These are phyloP conservation scores for Dyspetes luteomarginatus DNA, from an alignment of 2,888 invertebrate species.

Conservation along the genomic window DNA sequence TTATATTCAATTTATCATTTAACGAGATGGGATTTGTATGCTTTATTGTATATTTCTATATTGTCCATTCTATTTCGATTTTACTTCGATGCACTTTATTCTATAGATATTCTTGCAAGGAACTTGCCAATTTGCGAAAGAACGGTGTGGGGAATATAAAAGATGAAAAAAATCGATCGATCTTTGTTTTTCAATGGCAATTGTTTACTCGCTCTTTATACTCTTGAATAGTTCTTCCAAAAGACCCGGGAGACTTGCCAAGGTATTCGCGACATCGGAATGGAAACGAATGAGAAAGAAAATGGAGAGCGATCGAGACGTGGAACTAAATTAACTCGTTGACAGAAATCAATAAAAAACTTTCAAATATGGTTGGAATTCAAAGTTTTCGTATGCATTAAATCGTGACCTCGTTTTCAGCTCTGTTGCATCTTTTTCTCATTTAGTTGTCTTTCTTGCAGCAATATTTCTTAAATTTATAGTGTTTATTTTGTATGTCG, in stretches of 20 bases:
- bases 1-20: conserved; percentile 33
- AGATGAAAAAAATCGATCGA: conserved; percentile 13
- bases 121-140: conserved; percentile 1
- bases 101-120: not conserved
- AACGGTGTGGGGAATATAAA: not conserved
- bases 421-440: not conserved
- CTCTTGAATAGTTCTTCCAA: conserved; percentile 14
- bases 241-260: conserved; percentile 14
- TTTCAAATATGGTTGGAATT: conserved; percentile 25
- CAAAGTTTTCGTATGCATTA: conserved; percentile 11
- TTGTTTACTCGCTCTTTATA: conserved; percentile 25
- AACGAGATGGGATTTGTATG: conserved; percentile 20
- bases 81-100: conserved; percentile 23
- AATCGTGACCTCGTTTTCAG: conserved; percentile 7
- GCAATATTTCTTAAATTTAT: not conserved
- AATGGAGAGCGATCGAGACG: not conserved
- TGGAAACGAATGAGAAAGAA: not conserved
- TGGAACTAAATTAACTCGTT: conserved; percentile 13
- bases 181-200: conserved; percentile 21
- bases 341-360: conserved; percentile 23
- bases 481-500: no score
- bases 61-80: not conserved
- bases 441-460: not conserved
- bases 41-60: not conserved
- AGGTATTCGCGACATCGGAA: conserved; percentile 5